Base-by-base conservation (phyloP, 2,797 vertebrate genomes). In the Octomys mimax region DNA sequence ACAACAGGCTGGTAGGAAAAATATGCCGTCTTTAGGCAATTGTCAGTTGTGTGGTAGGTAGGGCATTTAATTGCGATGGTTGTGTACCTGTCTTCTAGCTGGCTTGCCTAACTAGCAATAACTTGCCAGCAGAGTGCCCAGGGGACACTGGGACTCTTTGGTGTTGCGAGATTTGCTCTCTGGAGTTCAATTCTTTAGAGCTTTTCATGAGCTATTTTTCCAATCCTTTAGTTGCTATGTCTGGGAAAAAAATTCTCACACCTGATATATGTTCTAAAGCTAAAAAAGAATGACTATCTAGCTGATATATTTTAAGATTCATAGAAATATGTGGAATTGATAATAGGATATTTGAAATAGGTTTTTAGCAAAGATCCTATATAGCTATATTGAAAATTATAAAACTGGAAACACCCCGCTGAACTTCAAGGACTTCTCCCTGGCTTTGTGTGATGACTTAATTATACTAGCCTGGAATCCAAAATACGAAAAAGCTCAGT, bases 151-250 rank as follows among this genome's bases (percentile, higher is more conserved):
- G 28, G 18, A 92, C 97, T 98, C 94, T 98, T 98, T 98, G 98
- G 97, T 98, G 96, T 96, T 98, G 96, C 97, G 97, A 96, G 97
- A 96, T 98, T 97, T 96, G 85, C 28, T 98, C 98, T 98, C 98
- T 22, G 31, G 92, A 97, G 98, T 98, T 97, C 98, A 97, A 96
- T 98, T 98, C 97, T 97, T 96, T 91, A 87, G 97, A 98, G 94
- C 66, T 96, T 99, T 99, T 96, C 90, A 94, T 97, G 97, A 98
- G 97, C 98, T 99, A 98, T 99, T 99, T 42, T 99, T 98, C 98
- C 98, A 98, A 70, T 98, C 96, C 96, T 98, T 98, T 99, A 99
- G 99, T 99, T 99, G 98, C 98, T 98, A 95, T 98, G 98, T 98
- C 98, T 98, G 98, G 97, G 98, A 90, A 87, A 64, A 78, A 75